Percentiles rank a stretch among this genome's conserved stretches.
These are phyloP conservation scores for Penaeus chinensis DNA, from an alignment of 1,140 invertebrate species.

Conservation along the genomic window DNA sequence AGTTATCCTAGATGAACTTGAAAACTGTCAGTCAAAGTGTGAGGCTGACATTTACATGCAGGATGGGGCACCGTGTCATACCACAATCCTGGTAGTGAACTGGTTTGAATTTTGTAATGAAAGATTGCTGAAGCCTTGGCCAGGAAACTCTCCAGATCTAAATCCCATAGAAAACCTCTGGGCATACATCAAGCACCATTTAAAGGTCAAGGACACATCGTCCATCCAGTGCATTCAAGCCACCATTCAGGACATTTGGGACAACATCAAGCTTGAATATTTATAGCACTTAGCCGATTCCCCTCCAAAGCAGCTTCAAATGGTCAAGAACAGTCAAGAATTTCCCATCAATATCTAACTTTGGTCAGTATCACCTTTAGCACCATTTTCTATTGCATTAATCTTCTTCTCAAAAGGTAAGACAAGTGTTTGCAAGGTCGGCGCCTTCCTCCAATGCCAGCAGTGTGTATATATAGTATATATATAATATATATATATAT, in stretches of 20 bases:
- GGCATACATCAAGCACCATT: not conserved
- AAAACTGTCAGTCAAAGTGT: not conserved
- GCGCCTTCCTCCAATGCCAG: too few relatives aligned
- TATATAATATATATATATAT: too few relatives aligned
- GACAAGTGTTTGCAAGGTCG: too few relatives aligned
- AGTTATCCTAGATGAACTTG: not conserved
- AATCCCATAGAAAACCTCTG: constrained; percentile 25
- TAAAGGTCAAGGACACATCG: not conserved
- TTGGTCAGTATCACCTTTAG: not conserved
- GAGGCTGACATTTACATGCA: not conserved
- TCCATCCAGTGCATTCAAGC: not conserved
- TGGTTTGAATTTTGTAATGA: not conserved
- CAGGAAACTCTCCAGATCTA: not conserved
- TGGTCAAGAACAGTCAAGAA: not conserved
- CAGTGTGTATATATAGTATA: too few relatives aligned
- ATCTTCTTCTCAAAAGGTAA: too few relatives aligned
- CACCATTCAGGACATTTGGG: not conserved
- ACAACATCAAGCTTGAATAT: not conserved
- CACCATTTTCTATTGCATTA: too few relatives aligned
- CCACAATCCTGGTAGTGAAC: not conserved
- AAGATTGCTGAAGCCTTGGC: not conserved
- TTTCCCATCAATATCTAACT: not conserved
- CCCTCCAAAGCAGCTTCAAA: not conserved
- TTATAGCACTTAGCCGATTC: not conserved
- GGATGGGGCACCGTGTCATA: constrained; percentile 21